Conservation (phyloP, 2,113 vertebrate genomes). For the Peromyscus polionotus region DNA sequence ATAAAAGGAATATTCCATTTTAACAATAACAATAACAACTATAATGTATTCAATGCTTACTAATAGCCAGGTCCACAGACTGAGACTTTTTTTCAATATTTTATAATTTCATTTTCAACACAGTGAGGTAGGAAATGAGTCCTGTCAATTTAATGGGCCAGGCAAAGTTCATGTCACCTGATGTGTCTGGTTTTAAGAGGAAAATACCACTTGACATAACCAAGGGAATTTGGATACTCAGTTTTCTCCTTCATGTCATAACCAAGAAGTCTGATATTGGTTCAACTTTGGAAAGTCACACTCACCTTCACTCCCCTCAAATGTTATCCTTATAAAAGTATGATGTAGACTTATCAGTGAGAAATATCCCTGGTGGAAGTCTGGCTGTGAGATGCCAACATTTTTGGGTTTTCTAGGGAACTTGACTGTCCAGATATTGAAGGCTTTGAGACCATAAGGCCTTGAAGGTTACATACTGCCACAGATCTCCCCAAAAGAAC, state of each 20-base stretch:
- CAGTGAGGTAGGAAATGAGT: neutral
- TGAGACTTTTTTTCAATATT: neutral
- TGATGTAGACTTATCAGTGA: neutral
- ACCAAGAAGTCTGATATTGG: neutral
- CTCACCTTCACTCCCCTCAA: accelerated
- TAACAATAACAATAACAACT: neutral
- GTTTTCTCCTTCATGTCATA: neutral
- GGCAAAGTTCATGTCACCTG: neutral
- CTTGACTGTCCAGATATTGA: too few species aligned
- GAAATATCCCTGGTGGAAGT: neutral
- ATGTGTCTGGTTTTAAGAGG: neutral
- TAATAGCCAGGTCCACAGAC: neutral
- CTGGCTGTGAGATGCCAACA: neutral
- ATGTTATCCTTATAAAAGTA: neutral
- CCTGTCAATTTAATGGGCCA: neutral
- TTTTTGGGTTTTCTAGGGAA: neutral
- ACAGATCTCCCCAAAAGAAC: neutral
- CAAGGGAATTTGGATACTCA: neutral
- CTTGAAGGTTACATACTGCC: neutral
- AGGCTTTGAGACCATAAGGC: neutral
- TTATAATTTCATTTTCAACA: constrained; percentile 34
- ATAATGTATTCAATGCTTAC: neutral
- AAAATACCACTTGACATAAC: neutral
- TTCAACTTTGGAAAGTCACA: neutral
- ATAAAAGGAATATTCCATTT: neutral